phyloP scores from a whole-genome alignment of 2,888 invertebrate genomes.

The Neoitamus cyanurus region DNA sequence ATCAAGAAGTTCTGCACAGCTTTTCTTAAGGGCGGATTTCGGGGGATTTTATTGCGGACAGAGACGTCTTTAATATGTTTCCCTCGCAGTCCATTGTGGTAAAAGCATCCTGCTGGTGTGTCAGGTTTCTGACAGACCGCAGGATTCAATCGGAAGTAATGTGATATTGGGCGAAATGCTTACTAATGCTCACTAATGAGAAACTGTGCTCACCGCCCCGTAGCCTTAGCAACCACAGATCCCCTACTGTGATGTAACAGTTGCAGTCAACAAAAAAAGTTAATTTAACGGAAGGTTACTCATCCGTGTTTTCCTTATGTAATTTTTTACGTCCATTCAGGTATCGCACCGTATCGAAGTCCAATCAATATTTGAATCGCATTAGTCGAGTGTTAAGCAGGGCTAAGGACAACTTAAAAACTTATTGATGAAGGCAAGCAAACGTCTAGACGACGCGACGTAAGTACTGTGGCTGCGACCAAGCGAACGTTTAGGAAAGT shows the following conservation, averaged over 20 bases:
- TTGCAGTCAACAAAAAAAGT: neutral
- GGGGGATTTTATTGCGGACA: slow-evolving; percentile 4
- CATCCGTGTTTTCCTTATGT: neutral
- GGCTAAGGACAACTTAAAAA: neutral
- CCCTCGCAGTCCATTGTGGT: neutral
- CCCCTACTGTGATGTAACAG: neutral
- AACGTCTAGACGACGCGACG: neutral
- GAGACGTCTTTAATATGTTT: slow-evolving; percentile 23
- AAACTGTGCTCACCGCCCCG: neutral
- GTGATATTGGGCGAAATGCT: neutral
- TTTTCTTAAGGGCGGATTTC: slow-evolving; percentile 2
- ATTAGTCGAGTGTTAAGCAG: neutral
- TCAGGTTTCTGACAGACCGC: neutral
- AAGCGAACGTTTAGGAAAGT: neutral
- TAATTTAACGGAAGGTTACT: neutral
- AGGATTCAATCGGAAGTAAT: neutral
- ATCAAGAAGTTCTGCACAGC: neutral
- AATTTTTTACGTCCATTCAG: neutral
- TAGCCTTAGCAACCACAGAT: neutral
- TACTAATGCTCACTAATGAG: neutral
- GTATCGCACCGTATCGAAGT: neutral
- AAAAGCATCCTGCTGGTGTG: neutral
- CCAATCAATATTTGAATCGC: neutral
- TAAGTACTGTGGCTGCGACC: neutral
- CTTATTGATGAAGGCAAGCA: neutral